Conservation (phyloP, 2,797 vertebrate species). For the Danio albolineatus region DNA sequence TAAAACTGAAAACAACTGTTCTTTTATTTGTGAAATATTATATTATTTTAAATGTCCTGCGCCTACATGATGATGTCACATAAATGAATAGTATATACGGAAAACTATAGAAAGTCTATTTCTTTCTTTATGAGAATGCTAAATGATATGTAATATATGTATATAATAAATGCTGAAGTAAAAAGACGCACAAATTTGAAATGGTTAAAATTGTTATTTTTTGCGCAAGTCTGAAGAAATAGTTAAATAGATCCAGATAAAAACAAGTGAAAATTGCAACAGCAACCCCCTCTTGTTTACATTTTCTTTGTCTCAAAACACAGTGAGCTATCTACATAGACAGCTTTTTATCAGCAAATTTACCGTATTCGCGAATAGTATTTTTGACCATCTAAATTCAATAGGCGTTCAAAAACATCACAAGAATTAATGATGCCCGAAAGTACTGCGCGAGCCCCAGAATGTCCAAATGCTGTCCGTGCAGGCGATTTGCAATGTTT, state of each 20-base stretch:
- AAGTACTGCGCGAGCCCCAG: neutral
- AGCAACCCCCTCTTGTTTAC: conserved; percentile 42
- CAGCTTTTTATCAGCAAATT: neutral
- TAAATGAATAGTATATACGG: neutral
- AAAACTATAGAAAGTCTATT: neutral
- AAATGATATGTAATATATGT: neutral
- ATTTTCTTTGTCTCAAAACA: conserved; percentile 1
- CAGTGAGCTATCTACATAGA: neutral
- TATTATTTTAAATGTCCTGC: neutral
- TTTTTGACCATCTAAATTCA: neutral
- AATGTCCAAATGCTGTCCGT: neutral
- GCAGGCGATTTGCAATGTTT: neutral
- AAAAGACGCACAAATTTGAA: neutral
- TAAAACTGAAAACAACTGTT: neutral
- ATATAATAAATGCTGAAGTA: too few species aligned
- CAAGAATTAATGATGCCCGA: conserved; percentile 11
- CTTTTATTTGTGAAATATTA: neutral
- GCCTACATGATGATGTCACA: neutral
- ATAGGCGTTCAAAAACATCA: neutral
- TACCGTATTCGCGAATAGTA: too few species aligned
- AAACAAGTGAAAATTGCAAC: conserved; percentile 37
- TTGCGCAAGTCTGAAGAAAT: neutral
- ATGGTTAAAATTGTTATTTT: neutral
- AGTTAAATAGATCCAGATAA: conserved; percentile 23
- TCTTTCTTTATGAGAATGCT: neutral